Conservation (phyloP, 1,140 invertebrate species). For the Drosophila mayri region DNA sequence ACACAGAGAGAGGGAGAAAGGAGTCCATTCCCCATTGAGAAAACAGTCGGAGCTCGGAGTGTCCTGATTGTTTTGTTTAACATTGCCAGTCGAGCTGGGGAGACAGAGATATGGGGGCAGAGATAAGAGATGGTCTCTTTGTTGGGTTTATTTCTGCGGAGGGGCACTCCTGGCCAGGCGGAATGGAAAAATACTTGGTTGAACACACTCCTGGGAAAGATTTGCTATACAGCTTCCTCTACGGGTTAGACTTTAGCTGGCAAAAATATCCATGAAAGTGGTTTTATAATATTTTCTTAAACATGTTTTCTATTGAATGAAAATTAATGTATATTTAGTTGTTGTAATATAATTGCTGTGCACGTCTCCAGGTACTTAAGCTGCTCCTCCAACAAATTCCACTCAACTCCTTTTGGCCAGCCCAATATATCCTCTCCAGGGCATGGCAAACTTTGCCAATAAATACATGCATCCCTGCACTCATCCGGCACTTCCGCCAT, state of each 20-base stretch:
- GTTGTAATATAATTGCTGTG: not conserved
- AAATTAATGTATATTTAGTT: not conserved
- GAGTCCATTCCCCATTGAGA: constrained; percentile 35
- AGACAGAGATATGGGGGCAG: constrained; percentile 23
- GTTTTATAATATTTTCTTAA: not conserved
- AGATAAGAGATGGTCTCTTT: constrained; percentile 18
- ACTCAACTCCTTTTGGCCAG: constrained; percentile 18
- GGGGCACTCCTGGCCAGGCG: not conserved
- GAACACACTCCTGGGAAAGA: not conserved
- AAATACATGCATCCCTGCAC: constrained; percentile 56
- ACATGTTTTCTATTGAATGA: not conserved
- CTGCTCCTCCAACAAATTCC: constrained; percentile 7
- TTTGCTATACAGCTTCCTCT: not conserved
- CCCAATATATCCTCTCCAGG: constrained; percentile 14
- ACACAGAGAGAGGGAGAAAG: constrained; percentile 41
- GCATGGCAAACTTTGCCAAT: constrained; percentile 47
- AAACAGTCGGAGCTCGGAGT: constrained; percentile 32
- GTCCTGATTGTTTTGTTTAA: constrained; percentile 73
- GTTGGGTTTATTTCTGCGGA: constrained; percentile 18
- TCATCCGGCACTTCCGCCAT: constrained; percentile 39
- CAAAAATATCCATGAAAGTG: not conserved
- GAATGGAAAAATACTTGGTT: constrained; percentile 1
- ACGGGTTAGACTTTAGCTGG: not conserved
- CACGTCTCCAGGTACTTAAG: not conserved
- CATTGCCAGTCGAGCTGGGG: constrained; percentile 42